phyloP scores from a whole-genome alignment of 2,888 invertebrate species.

The Leptinotarsa juncta region DNA sequence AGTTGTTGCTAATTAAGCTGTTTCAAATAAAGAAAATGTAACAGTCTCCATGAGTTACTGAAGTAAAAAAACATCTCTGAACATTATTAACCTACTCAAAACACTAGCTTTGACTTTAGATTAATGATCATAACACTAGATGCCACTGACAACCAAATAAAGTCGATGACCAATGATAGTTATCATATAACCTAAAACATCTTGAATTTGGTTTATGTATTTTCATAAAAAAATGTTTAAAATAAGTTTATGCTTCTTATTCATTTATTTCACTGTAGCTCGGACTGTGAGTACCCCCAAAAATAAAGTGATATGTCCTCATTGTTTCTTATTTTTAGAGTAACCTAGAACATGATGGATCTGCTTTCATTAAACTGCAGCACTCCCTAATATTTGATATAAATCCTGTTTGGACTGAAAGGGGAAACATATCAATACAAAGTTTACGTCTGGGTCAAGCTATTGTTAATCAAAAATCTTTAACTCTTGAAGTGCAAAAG shows the following conservation, averaged over 20 bases:
- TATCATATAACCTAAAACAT: neutral
- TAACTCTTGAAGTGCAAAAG: constrained; percentile 70
- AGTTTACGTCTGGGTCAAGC: constrained; percentile 77
- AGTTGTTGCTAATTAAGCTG: too few relatives aligned
- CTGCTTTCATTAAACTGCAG: constrained; percentile 77
- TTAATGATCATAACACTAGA: too few relatives aligned
- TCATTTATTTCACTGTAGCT: neutral
- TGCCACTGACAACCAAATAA: too few relatives aligned
- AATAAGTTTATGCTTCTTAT: neutral
- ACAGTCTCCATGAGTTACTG: too few relatives aligned
- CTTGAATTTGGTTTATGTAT: neutral
- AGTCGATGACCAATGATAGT: neutral
- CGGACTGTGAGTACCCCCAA: neutral
- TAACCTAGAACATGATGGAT: constrained; percentile 80
- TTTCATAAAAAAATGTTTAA: constrained; percentile 7
- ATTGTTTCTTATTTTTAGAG: constrained; percentile 62
- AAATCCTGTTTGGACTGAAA: constrained; percentile 70
- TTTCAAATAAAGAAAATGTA: too few relatives aligned
- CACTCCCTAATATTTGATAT: constrained; percentile 71
- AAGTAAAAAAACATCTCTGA: too few relatives aligned
- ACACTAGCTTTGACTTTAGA: neutral
- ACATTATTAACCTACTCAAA: neutral
- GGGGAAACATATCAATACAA: constrained; percentile 78
- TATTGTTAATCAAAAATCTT: constrained; percentile 72
- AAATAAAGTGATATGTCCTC: neutral